Conservation (phyloP, 53 echinoderm and acorn worm genomes). For the Antedon mediterranea region DNA sequence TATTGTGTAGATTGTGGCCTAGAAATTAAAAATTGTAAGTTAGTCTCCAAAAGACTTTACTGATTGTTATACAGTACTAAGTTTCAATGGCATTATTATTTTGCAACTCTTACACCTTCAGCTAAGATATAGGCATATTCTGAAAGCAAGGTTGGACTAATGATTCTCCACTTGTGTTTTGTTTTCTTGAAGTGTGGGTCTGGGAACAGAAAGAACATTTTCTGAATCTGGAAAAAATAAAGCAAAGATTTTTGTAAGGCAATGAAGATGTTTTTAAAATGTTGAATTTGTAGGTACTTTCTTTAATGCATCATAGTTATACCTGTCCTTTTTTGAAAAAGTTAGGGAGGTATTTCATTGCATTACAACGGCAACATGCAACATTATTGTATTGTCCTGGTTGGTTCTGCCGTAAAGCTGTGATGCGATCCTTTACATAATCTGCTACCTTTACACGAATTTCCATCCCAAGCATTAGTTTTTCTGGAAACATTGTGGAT, state of each 20-base stretch:
- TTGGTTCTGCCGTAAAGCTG: conserved; percentile 59
- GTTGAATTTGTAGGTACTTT: not conserved
- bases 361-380: conserved; percentile 70
- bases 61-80: not conserved
- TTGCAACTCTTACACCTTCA: conserved; percentile 79
- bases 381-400: conserved; percentile 53
- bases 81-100: not conserved
- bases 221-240: conserved; percentile 48
- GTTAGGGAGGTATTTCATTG: conserved; percentile 96
- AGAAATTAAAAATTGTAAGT: not conserved
- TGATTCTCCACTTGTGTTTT: conserved; percentile 96
- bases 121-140: conserved; percentile 80
- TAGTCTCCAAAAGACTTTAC: not conserved
- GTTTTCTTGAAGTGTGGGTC: conserved; percentile 99
- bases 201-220: conserved; percentile 93
- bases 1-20: conserved; percentile 83
- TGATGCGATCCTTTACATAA: conserved; percentile 83
- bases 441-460: conserved; percentile 86
- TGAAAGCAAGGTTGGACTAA: conserved; percentile 71
- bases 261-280: not conserved
- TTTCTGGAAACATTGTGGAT: conserved; percentile 53
- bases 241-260: not conserved
- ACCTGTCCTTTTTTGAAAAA: conserved; percentile 96
- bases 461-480: conserved; percentile 85
- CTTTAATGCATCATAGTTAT: no score